A percentile compares a stretch with the other conserved stretches of the same genome.
Conservation (phyloP, 2,888 invertebrate genomes). For the Trissolcus japonicus region DNA sequence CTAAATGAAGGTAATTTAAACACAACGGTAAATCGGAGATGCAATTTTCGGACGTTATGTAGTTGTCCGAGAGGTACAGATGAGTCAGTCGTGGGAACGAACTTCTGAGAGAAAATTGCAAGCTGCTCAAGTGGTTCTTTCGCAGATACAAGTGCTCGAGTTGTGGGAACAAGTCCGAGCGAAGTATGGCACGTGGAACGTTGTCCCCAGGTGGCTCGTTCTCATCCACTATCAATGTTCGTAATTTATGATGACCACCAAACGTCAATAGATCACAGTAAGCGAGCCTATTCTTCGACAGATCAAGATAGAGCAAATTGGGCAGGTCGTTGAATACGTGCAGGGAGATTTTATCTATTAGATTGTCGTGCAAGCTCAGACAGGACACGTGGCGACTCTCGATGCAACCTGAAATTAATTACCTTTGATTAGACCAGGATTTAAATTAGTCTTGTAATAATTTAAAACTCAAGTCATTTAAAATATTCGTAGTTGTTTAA, state of each 20-base stretch:
- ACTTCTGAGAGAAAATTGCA: constrained; percentile 59
- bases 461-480: not conserved
- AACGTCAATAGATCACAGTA: constrained; percentile 64
- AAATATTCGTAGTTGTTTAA: not conserved
- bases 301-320: constrained; percentile 64
- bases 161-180: constrained; percentile 61
- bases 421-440: constrained; percentile 19
- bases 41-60: constrained; percentile 60
- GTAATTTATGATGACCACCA: constrained; percentile 60
- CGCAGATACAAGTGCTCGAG: constrained; percentile 66
- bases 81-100: constrained; percentile 65
- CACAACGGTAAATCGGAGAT: constrained; percentile 60
- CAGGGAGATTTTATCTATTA: constrained; percentile 59
- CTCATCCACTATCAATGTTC: constrained; percentile 63
- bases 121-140: constrained; percentile 59
- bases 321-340: constrained; percentile 63
- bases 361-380: constrained; percentile 62
- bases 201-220: constrained; percentile 60
- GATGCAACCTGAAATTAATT: constrained; percentile 58
- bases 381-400: constrained; percentile 62
- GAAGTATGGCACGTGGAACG: constrained; percentile 48
- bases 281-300: constrained; percentile 66
- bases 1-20: constrained; percentile 64
- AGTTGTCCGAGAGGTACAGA: constrained; percentile 66
- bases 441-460: not conserved